Evolutionary conservation across 2,888 invertebrate genomes (phyloP), one percentile per base, ranked within the genome.

Genomic region (Parnassius glacialis): DNA sequence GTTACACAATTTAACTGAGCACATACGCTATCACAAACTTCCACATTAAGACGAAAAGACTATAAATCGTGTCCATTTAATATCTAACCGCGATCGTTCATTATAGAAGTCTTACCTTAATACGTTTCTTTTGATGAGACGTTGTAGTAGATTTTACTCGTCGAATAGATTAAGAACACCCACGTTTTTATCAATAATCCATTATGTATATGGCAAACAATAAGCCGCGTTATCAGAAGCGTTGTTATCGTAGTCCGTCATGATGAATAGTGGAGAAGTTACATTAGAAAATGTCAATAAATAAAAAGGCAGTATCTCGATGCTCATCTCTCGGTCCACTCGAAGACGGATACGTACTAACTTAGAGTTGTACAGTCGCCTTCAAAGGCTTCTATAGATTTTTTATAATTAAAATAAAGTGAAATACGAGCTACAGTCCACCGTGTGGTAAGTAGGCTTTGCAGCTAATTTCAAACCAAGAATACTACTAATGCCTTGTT

Each of bases 111-210:
- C 80, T 84, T 85, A 81, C 76, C 71, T 78, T 76, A 82, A 84
- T 83, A 80, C 74, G 74, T 82, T 85, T 82, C 74, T 74, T 80
- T 81, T 73, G 78, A 82, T 79, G 84, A 78, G 79, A 81, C 80
- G 73, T 78, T 76, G 75, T 70, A 72, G 79, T 79, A 83, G 84
- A 86, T 87, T 85, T 81, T 76, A 79, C 77, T 74, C 68, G 55
- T 10, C 51, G 67, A 64, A 69, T 72, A 89, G 90, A 90, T 90
- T 87, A 88, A 78, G 87, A 81, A 89, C 90, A 89, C 90, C 90
- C 90, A 90, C 89, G 80, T 87, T 75, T 81, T 90, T 90, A 91
- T 91, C 90, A 91, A 87, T 90, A 91, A 90, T 90, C 90, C 89
- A 91, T 91, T 91, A 90, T 82, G 79, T 78, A 83, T 81, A 86